These are phyloP conservation scores for Sycophila texana DNA, from an alignment of 2,888 invertebrate genomes.

Conservation along the genomic window DNA sequence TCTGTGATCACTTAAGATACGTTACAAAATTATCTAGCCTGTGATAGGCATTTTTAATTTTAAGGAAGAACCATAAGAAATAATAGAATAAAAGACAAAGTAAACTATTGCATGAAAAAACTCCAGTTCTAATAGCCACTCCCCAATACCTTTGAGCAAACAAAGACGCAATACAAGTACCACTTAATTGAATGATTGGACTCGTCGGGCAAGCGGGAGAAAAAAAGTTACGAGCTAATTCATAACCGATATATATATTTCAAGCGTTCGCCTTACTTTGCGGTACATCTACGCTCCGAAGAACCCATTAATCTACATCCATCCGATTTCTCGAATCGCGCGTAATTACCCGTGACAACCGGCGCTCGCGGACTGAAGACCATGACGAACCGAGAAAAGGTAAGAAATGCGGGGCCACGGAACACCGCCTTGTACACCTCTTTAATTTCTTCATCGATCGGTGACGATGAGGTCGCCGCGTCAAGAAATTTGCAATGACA, in stretches of 20 bases:
- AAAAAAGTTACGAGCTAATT: conserved; percentile 15
- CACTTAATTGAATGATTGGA: conserved; percentile 15
- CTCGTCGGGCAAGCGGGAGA: not conserved
- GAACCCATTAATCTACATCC: conserved; percentile 48
- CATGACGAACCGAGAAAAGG: conserved; percentile 9
- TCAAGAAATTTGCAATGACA: not conserved
- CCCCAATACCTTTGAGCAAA: too few relatives aligned
- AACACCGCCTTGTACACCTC: conserved; percentile 2
- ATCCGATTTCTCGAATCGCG: conserved; percentile 49
- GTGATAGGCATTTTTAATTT: too few relatives aligned
- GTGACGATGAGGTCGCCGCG: not conserved
- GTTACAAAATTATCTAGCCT: too few relatives aligned
- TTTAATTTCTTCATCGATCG: conserved; percentile 37
- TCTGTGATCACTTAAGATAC: too few relatives aligned
- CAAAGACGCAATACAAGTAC: not conserved
- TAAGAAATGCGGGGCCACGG: conserved; percentile 12
- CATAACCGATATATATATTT: conserved; percentile 26
- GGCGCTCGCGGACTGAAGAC: not conserved
- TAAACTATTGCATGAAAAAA: too few relatives aligned
- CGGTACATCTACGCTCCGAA: not conserved
- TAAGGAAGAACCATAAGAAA: too few relatives aligned
- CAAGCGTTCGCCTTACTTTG: conserved; percentile 4
- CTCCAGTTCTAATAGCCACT: too few relatives aligned
- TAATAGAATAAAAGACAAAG: too few relatives aligned
- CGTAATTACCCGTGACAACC: conserved; percentile 43